Conservation (phyloP, 2,888 invertebrate genomes). For the Epinotia brunnichana region DNA sequence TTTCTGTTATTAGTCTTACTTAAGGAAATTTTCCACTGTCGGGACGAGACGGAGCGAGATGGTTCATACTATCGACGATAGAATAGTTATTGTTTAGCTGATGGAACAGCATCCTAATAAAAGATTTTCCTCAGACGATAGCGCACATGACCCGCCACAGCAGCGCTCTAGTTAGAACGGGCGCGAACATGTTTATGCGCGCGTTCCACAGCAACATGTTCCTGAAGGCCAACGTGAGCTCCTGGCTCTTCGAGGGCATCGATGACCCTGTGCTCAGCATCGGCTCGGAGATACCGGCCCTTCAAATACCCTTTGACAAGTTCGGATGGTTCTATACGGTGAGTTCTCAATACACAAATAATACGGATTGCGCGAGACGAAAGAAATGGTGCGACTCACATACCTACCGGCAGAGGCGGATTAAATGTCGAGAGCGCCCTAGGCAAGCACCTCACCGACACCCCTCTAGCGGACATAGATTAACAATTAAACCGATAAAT, state of each 20-base stretch:
- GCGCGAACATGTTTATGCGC: constrained; percentile 83
- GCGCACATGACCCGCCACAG: constrained; percentile 83
- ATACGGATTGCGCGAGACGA: too few relatives aligned
- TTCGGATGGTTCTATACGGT: constrained; percentile 94
- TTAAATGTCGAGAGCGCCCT: too few relatives aligned
- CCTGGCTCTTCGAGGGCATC: constrained; percentile 92
- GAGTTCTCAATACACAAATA: constrained; percentile 59
- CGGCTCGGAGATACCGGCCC: constrained; percentile 76
- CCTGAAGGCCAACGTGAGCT: constrained; percentile 85
- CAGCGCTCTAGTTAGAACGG: constrained; percentile 57
- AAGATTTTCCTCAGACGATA: constrained; percentile 83
- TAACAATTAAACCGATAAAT: too few relatives aligned
- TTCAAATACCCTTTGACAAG: constrained; percentile 87
- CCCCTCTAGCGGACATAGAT: too few relatives aligned
- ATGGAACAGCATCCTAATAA: neutral
- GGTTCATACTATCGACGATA: neutral
- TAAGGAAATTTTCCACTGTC: neutral
- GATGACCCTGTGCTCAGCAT: constrained; percentile 87
- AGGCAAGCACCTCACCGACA: too few relatives aligned
- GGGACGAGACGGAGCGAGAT: neutral
- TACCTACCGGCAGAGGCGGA: too few relatives aligned
- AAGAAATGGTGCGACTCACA: too few relatives aligned
- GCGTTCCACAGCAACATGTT: constrained; percentile 80
- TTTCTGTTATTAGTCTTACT: too few relatives aligned
- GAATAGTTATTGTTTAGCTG: neutral